Evolutionary conservation across 2,888 invertebrate genomes (phyloP).

Genomic region (Drosophila limbata): DNA sequence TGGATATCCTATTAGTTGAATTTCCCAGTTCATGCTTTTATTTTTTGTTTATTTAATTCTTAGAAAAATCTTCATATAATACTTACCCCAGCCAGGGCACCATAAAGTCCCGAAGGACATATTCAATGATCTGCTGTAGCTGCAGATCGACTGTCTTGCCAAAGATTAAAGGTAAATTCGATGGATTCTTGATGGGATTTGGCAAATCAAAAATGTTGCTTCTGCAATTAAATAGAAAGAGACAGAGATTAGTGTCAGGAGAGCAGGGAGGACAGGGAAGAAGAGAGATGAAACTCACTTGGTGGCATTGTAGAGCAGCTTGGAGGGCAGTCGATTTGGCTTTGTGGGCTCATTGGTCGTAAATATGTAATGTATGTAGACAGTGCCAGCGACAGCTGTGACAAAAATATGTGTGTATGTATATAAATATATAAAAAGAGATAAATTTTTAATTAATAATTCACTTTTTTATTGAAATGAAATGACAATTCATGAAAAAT

Average conservation of each 20-base stretch:
- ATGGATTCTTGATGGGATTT: conserved; percentile 85
- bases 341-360: conserved; percentile 83
- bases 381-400: conserved; percentile 84
- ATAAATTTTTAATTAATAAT: conserved; percentile 63
- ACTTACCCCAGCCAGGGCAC: conserved; percentile 89
- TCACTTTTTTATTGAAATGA: conserved; percentile 8
- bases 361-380: conserved; percentile 84
- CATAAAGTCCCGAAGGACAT: conserved; percentile 92
- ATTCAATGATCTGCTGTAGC: conserved; percentile 92
- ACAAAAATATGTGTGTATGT: conserved; percentile 2
- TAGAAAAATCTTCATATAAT: not conserved
- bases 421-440: conserved; percentile 18
- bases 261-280: not conserved
- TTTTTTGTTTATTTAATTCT: not conserved
- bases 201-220: conserved; percentile 85
- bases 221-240: conserved; percentile 56
- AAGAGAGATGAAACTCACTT: conserved; percentile 74
- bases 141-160: conserved; percentile 94
- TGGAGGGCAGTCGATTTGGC: conserved; percentile 80
- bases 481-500: conserved; percentile 9
- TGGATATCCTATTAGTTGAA: too few relatives aligned
- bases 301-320: conserved; percentile 84
- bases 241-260: not conserved
- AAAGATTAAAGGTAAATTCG: conserved; percentile 91
- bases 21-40: not conserved